A percentile compares a stretch with the other conserved stretches of the same genome.
These are phyloP conservation scores for Arctocebus calabarensis DNA, from an alignment of 2,797 vertebrate genomes.

Conservation along the genomic window DNA sequence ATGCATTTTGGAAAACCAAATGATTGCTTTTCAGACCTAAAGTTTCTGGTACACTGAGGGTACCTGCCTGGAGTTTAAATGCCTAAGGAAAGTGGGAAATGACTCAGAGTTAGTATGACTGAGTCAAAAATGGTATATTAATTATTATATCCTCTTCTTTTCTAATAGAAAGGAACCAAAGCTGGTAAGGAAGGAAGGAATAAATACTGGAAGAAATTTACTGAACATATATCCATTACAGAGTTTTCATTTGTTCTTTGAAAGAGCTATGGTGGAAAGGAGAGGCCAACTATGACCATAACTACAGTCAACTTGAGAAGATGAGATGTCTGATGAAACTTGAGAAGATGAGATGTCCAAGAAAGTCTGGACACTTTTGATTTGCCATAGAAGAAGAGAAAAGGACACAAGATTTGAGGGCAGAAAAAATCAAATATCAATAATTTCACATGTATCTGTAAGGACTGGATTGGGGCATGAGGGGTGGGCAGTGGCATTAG, in stretches of 20 bases:
- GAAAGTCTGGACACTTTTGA: background rate
- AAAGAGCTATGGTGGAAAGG: conserved; percentile 25
- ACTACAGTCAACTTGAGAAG: background rate
- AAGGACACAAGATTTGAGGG: background rate
- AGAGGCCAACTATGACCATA: conserved; percentile 19
- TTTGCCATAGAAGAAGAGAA: background rate
- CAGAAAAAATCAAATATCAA: background rate
- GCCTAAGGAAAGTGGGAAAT: background rate
- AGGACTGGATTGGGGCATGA: background rate
- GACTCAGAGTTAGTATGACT: background rate
- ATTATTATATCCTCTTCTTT: background rate
- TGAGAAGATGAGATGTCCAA: background rate
- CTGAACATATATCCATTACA: background rate
- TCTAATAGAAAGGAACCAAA: background rate
- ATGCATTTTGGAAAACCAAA: conserved; percentile 50
- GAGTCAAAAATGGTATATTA: background rate
- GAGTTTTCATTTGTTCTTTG: conserved; percentile 57
- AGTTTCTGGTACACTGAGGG: background rate
- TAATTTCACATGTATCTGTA: background rate
- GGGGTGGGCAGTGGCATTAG: background rate
- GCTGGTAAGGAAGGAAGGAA: background rate
- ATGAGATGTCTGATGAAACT: background rate
- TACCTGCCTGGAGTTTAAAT: background rate
- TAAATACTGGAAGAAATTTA: conserved; percentile 41
- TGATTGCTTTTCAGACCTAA: conserved; percentile 41